Base-by-base conservation (phyloP, 2,888 invertebrate genomes). In the Eupithecia insigniata region DNA sequence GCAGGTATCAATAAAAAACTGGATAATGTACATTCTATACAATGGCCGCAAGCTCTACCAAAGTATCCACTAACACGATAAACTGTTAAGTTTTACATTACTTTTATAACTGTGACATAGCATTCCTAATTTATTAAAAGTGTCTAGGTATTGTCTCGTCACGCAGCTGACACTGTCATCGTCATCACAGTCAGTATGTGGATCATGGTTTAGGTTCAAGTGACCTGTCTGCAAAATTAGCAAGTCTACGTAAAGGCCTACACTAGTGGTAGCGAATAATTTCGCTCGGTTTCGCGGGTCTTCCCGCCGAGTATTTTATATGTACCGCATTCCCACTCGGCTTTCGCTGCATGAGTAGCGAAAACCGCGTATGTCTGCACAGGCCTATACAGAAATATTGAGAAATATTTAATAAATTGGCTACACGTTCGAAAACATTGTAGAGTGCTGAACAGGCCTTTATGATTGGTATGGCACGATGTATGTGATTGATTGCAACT, bases 41-140 rank as follows among this genome's bases (percentile, higher is more conserved):
- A 26, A 55, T 10, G 55, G 5, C 26, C 22, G 26, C 14, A 12
- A 26, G 55, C 12, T 55, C 55, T 55, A 55, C 22, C 46, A 26
- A 26, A 28, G 28, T 16, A 14, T 58, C 6, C n/a, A 62, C 32
- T 32, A n/a, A 62, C 32, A 62, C 7, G 43, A 68, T 46, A 64
- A 46, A 68, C 58, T 65, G 43, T 58, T 28, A 7, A 66, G 51
- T 64, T 73, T 72, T 66, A 73, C 64, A 70, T 58, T 67, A 46
- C 12, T 69, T 73, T 73, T 73, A 70, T 64, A 64, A 58, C 70
- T 66, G 32, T 73, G 73, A 70, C 70, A 73, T 70, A 70, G 64
- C 34, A 68, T 67, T 66, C 22, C 22, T 68, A 71, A 68, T 66
- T 65, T 66, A 69, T 55, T 32, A 61, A 60, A 66, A 43, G 55